Conservation (phyloP, 2,113 vertebrate species). For the Malaclemys terrapin region DNA sequence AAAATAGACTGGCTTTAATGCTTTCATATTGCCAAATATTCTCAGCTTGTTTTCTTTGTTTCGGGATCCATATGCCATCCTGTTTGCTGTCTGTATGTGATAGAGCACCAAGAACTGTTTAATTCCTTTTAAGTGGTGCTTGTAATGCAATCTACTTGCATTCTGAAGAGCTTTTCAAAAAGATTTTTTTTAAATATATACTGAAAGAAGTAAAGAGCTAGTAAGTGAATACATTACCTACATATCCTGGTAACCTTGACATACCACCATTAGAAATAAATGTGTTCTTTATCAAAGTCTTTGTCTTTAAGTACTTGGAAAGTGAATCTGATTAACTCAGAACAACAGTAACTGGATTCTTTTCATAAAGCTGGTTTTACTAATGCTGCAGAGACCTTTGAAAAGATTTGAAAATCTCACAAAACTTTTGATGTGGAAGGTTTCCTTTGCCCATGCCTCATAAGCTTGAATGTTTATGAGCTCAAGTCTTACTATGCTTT, state of each 20-base stretch:
- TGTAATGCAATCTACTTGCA: conserved; percentile 16
- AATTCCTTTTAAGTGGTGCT: conserved; percentile 24
- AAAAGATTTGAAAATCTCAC: conserved; percentile 6
- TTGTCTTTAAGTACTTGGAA: conserved; percentile 25
- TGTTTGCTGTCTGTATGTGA: background rate
- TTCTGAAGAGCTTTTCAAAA: conserved; percentile 42
- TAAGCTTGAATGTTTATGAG: background rate
- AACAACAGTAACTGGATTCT: conserved; percentile 8
- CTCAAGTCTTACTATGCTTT: background rate
- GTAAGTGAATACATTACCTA: background rate
- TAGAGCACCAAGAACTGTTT: background rate
- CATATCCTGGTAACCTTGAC: background rate
- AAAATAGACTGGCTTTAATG: background rate
- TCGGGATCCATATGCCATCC: background rate
- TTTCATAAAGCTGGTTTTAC: conserved; percentile 20
- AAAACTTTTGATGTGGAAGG: background rate
- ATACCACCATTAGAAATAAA: background rate
- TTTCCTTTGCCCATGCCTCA: background rate
- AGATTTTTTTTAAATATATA: background rate
- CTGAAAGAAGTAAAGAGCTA: background rate
- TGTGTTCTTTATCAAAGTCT: background rate
- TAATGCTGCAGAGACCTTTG: background rate
- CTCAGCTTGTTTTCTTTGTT: background rate
- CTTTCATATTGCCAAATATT: background rate
- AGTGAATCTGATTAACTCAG: background rate